These are phyloP conservation scores for Gavialis gangeticus DNA, from an alignment of 2,113 vertebrate genomes.

Conservation along the genomic window DNA sequence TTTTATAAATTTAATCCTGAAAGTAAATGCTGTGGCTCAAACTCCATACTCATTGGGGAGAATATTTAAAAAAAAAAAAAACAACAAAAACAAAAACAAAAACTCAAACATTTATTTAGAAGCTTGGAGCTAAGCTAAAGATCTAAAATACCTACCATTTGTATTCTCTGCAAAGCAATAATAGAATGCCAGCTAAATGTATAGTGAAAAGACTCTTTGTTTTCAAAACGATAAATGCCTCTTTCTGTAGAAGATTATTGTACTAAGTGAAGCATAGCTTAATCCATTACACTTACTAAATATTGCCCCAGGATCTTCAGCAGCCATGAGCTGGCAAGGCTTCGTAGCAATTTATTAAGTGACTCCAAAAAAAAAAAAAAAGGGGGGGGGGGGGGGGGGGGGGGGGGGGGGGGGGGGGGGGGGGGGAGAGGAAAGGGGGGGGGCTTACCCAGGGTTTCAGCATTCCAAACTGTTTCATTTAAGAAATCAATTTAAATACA, in stretches of 20 bases:
- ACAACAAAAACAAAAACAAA: too few species aligned
- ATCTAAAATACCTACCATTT: background rate
- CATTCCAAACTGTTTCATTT: background rate
- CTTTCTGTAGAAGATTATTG: background rate
- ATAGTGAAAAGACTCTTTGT: constrained; percentile 51
- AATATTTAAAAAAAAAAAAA: constrained; percentile 21
- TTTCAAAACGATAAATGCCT: background rate
- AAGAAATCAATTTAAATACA: background rate
- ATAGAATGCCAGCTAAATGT: background rate
- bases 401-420: background rate
- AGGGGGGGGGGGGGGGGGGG: too few species aligned
- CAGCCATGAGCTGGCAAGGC: constrained; percentile 8
- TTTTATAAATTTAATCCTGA: constrained; percentile 27
- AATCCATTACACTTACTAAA: constrained; percentile 31
- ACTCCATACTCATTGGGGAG: background rate
- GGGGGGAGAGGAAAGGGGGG: too few species aligned
- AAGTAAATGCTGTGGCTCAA: background rate
- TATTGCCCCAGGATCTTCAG: constrained; percentile 25
- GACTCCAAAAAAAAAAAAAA: background rate
- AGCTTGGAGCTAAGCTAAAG: background rate
- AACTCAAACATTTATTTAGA: background rate
- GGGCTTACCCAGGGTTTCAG: background rate
- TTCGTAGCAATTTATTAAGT: background rate
- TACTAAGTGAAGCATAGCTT: constrained; percentile 48
- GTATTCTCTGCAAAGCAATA: background rate